Conservation (phyloP, 64 coral and sea anemone species). For the Porites australiensis region DNA sequence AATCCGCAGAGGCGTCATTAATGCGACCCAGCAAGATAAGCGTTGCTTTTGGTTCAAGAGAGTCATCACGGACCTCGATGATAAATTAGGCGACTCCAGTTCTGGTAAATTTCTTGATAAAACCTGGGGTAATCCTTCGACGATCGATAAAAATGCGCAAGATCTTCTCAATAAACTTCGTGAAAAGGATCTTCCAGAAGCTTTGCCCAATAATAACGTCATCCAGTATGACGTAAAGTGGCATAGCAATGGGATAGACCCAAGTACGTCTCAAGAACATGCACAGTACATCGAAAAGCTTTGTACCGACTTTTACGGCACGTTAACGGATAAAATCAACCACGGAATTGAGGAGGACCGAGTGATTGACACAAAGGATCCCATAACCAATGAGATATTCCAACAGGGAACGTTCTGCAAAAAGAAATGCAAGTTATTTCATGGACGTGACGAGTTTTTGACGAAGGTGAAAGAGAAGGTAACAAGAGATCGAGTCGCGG, state of each 20-base stretch:
- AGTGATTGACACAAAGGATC: slow-evolving; percentile 60
- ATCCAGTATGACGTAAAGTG: slow-evolving; percentile 88
- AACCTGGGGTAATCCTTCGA: slow-evolving; percentile 75
- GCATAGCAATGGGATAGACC: slow-evolving; percentile 87
- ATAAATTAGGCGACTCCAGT: slow-evolving; percentile 61
- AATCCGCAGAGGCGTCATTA: slow-evolving; percentile 91
- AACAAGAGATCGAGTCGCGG: slow-evolving; percentile 51
- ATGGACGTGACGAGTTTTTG: slow-evolving; percentile 78
- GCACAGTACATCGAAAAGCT: slow-evolving; percentile 88
- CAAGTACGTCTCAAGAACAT: slow-evolving; percentile 73
- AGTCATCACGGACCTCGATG: slow-evolving; percentile 74
- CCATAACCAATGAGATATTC: slow-evolving; percentile 80
- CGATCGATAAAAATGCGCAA: slow-evolving; percentile 79
- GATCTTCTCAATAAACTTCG: slow-evolving; percentile 56
- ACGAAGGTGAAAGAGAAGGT: slow-evolving; percentile 60
- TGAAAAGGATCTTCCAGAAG: slow-evolving; percentile 78
- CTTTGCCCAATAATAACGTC: slow-evolving; percentile 52
- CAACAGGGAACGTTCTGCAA: slow-evolving; percentile 89
- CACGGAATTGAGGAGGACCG: slow-evolving; percentile 72
- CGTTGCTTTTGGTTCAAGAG: slow-evolving; percentile 97
- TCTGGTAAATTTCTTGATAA: slow-evolving; percentile 93
- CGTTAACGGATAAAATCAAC: slow-evolving; percentile 68
- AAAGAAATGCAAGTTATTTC: slow-evolving; percentile 89
- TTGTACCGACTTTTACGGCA: slow-evolving; percentile 78
- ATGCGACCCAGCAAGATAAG: slow-evolving; percentile 52